Conservation (phyloP, 2,113 vertebrate species). For the Regulus satrapa region DNA sequence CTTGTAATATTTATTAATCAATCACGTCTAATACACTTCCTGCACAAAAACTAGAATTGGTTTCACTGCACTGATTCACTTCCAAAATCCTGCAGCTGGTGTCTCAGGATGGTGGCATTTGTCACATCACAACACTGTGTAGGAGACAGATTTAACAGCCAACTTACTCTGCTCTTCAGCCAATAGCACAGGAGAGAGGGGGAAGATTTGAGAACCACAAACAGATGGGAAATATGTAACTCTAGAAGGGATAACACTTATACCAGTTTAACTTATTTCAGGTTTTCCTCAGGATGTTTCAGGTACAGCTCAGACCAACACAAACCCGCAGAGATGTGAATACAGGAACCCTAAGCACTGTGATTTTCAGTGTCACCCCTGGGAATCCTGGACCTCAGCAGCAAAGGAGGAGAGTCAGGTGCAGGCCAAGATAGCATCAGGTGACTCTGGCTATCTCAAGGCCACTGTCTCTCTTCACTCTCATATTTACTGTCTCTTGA, state of each 20-base stretch:
- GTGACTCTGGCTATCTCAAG: background rate
- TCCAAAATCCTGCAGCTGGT: background rate
- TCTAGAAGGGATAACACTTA: background rate
- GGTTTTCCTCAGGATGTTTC: background rate
- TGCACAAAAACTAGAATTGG: background rate
- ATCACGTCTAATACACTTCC: background rate
- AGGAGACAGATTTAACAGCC: background rate
- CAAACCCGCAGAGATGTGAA: background rate
- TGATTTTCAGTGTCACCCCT: background rate
- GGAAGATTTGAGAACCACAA: constrained; percentile 3
- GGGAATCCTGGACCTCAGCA: background rate
- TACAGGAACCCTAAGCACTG: background rate
- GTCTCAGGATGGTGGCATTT: background rate
- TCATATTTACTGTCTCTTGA: background rate
- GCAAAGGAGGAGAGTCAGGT: background rate
- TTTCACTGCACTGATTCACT: background rate
- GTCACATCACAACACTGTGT: background rate
- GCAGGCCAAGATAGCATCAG: fast-evolving
- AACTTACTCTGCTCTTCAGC: background rate
- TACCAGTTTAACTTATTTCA: background rate
- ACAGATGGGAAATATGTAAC: constrained; percentile 10
- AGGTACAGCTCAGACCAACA: background rate
- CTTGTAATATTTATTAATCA: background rate
- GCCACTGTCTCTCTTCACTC: background rate
- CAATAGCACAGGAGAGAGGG: background rate